phyloP scores from a whole-genome alignment of 2,888 invertebrate species.

The Morpho deidamia region DNA sequence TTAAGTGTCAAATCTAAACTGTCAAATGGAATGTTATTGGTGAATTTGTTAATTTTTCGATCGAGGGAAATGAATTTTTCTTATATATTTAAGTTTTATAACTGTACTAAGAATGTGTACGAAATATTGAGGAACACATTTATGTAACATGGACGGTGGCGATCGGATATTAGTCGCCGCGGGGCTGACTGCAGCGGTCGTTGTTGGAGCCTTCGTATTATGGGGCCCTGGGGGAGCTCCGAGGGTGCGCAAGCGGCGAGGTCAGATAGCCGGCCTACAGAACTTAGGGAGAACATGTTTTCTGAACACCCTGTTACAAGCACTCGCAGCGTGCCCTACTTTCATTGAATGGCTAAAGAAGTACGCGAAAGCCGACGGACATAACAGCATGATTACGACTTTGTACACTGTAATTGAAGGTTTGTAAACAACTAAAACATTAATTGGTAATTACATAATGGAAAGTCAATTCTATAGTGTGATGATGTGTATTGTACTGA shows the following conservation, averaged over 20 bases:
- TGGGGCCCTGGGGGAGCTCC: slow-evolving; percentile 87
- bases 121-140: not conserved
- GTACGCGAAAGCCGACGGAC: slow-evolving; percentile 79
- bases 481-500: no score
- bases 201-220: slow-evolving; percentile 89
- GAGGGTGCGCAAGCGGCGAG: slow-evolving; percentile 80
- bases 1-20: no score
- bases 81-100: slow-evolving; percentile 1
- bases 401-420: slow-evolving; percentile 86
- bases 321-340: slow-evolving; percentile 90
- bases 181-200: slow-evolving; percentile 88
- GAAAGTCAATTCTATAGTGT: not conserved
- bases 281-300: slow-evolving; percentile 97
- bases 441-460: not conserved
- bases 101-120: slow-evolving; percentile 8
- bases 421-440: slow-evolving; percentile 42
- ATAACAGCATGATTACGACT: slow-evolving; percentile 85
- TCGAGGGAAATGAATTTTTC: slow-evolving; percentile 12
- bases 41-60: slow-evolving; percentile 11
- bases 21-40: slow-evolving; percentile 8
- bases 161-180: slow-evolving; percentile 88
- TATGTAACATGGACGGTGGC: slow-evolving; percentile 81
- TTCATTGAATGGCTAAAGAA: slow-evolving; percentile 90
- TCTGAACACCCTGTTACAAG: slow-evolving; percentile 93
- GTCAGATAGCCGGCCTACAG: slow-evolving; percentile 90